Base-by-base conservation (phyloP, 2,888 invertebrate genomes). In the Pelosia muscerda region DNA sequence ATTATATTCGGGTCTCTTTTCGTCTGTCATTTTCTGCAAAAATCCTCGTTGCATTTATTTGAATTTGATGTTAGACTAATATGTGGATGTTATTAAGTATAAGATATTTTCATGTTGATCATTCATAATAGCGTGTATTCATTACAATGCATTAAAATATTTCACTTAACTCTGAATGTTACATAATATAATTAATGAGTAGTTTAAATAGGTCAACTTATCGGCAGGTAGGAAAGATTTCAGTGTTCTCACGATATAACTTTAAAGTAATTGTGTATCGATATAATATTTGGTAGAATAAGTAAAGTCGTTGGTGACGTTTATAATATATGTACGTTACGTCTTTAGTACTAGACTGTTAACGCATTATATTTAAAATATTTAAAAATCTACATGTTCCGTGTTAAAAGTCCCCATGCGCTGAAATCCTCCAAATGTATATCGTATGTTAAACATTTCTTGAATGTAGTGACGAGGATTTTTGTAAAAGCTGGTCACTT, bases 1-100 rank as follows among this genome's bases (percentile, higher is more conserved):
- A 69, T 59, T 63, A 23, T 69, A 63, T 34, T 53, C 57, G 23
- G 57, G 58, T 58, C 58, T 63, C 60, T 38, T 62, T 68, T 65
- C 56, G 26, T 15, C 25, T 58, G 34, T n/a, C 8, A 34, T 57
- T 69, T 65, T 61, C 76, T 78, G 72, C 78, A 76, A 76, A 57
- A 79, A 73, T 72, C 72, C 78, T 79, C 81, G 78, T 80, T 78
- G 60, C 61, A 53, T 68, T 73, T 61, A 65, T 71, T 69, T 58
- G 63, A 70, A 65, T 77, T 72, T 62, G 55, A 69, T 78, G 74
- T 78, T 80, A 80, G 78, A 80, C 65, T 75, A 72, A 62, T 77
- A 76, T 66, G 26, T 63, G 69, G 71, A 70, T 77, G 38, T 70
- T 70, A 65, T 65, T 65, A 72, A 31, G 31, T 19, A 31, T 72